Base-by-base conservation (phyloP, 1,140 invertebrate genomes). In the Drosophila novamexicana region DNA sequence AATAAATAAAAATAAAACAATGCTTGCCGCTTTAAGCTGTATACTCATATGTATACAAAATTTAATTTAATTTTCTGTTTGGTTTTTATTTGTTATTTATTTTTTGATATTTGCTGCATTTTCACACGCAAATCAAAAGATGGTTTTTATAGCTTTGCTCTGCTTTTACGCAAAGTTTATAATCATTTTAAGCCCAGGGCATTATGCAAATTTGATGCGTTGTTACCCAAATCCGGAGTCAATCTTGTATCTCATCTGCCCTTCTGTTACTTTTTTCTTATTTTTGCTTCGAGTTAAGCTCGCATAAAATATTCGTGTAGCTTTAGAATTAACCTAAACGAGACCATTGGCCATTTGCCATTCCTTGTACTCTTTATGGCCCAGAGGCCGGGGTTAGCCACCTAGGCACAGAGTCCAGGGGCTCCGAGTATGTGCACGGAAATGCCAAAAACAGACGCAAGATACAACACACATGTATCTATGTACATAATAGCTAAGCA, bases 51-150 rank as follows among this genome's bases (percentile, higher is more conserved):
- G 8, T 52, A 58, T 18, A 47, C 39, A 65, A 66, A 53, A 68
- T 63, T 49, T 62, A 42, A 14, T 62, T 53, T 75, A 71, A 56
- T 65, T 65, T 49, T 58, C 49, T 44, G 68, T 61, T 56, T 70
- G 5, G 49, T 36, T 45, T 9, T 56, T 50, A 64, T 58, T 69
- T 59, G 45, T 39, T 29, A 53, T 69, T 52, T 32, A 67, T 40
- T 16, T n/a, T 40, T 56, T 18, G 34, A 37, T 50, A 40, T 59
- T 34, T 58, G 74, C 37, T 59, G 63, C 57, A 66, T 86, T 81
- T 88, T 86, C 83, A 71, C 83, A 86, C 83, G 83, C 83, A 86
- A 86, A 86, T 86, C 83, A 88, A 61, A 78, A 52, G 18, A 50
- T 59, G 39, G 42, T 57, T 63, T 75, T 69, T 64, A 36, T 65